Evolutionary conservation across 2,113 vertebrate genomes (phyloP), one percentile per base, ranked within the genome.

Genomic region (Halcyon senegalensis): DNA sequence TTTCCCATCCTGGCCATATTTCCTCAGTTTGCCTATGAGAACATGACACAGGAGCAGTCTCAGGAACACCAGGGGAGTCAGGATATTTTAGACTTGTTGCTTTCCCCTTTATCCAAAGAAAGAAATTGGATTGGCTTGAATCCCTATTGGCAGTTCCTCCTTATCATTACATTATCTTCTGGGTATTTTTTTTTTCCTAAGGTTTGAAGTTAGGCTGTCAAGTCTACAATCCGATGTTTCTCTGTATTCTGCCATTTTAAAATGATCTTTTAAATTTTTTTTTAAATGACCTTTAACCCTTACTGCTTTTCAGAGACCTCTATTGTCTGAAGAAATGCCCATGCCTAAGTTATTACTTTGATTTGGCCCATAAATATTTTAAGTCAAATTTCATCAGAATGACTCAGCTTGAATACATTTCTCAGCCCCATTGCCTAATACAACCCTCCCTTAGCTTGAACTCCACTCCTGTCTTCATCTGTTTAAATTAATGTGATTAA

Each of bases 321-420:
- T 39, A 33, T 56, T 31, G 25, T 51, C 56, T 60, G 51, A 89
- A 89, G 69, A 84, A 30, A 3, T 0, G 3, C 11, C 3, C 70
- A 44, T 62, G 51, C 15, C 46, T 16, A 81, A 70, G 19, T 59
- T 41, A 63, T 46, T 74, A 77, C n/a, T 78, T 87, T 67, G 37
- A 44, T 91, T 89, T 84, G 9, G 11, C 87, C 19, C 33, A 37
- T 56, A 55, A 84, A 67, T 59, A 93, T 67, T 66, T 89, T 50
- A 67, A 81, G 60, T 59, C 21, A 91, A 84, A 89, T 87, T 87
- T 89, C 51, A 82, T 64, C 37, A 87, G 48, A 91, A 89, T 72
- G 28, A 63, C 62, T 91, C 69, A 59, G 24, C 41, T 78, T 72
- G 66, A 93, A 82, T 31, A 75, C 13, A 62, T 72, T 77, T 84